These are phyloP conservation scores for Dicrostonyx torquatus DNA, from an alignment of 2,797 vertebrate genomes.

Conservation along the genomic window DNA sequence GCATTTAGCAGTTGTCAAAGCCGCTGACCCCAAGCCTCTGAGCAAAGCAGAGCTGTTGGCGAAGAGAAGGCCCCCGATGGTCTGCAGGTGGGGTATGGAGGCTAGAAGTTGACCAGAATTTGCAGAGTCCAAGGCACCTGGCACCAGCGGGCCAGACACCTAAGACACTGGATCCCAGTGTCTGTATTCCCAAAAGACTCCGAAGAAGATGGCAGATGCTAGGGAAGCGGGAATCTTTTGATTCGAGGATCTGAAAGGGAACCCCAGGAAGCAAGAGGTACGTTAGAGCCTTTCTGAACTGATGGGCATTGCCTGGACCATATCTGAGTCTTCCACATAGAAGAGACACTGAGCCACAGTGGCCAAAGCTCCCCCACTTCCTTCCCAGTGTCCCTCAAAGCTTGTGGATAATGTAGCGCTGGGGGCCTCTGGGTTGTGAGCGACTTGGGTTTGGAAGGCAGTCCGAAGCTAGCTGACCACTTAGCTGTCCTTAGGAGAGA, in stretches of 20 bases:
- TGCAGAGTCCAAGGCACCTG: too few species aligned
- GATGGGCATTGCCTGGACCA: neutral
- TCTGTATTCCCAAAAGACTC: neutral
- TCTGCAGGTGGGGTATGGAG: neutral
- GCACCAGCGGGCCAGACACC: neutral
- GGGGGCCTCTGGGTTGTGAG: neutral
- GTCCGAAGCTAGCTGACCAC: neutral
- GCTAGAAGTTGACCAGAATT: neutral
- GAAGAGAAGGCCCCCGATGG: neutral
- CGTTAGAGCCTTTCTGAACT: neutral
- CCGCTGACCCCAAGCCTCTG: neutral
- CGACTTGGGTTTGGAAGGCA: neutral
- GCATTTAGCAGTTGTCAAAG: constrained; percentile 70
- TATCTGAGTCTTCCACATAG: neutral
- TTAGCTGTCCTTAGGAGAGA: constrained; percentile 32
- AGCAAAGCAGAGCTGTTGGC: neutral
- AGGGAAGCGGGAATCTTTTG: neutral
- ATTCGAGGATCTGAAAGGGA: neutral
- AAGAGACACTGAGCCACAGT: neutral
- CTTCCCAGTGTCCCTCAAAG: neutral
- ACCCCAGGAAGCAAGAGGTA: constrained; percentile 42
- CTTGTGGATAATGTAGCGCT: neutral
- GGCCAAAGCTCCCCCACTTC: neutral
- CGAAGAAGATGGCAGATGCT: neutral
- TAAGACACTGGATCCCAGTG: accelerated